Evolutionary conservation across 2,113 vertebrate genomes (phyloP), one percentile per base, ranked within the genome.

Genomic region (Phyllostomus discolor): DNA sequence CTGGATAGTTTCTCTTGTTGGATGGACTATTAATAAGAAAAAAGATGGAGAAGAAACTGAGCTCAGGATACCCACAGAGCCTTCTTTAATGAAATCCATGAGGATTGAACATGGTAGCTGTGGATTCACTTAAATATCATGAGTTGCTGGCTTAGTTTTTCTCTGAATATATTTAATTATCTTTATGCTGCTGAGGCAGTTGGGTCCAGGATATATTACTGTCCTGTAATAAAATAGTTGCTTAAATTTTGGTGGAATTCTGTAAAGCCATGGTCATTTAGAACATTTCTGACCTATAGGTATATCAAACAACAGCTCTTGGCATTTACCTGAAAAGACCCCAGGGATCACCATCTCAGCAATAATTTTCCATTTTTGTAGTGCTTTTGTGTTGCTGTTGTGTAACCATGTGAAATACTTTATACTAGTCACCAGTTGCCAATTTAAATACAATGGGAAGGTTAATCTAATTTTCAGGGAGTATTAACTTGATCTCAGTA

Each of bases 401-500:
- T 46, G 38, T 79, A 59, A 33, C 79, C 79, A 19, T 54, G 57
- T 93, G 86, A 10, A 93, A 46, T 72, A 72, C 0, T 0, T 50
- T 57, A 35, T 64, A 38, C 43, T 67, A 76, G 62, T 89, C 64
- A 69, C 50, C 38, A 93, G 79, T 81, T 90, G 90, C 72, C 87
- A 95, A 88, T 90, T 96, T 91, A 94, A 91, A 91, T 88, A 41
- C 66, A 69, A 52, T 72, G 4, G 66, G 38, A 69, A 35, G 35
- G 92, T 46, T 87, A 72, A 88, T 70, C 46, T 75, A 59, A 92
- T 83, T 95, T 86, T 95, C n/a, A 50, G 76, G 52, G 54, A 81
- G 26, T 90, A 64, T 78, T 95, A 78, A 90, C 57, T 83, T 90
- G 92, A 90, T 96, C 14, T 94, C 97, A 97, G 91, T 92, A 84